Evolutionary conservation across 2,797 vertebrate species (phyloP).

Genomic region (Perodicticus potto): DNA sequence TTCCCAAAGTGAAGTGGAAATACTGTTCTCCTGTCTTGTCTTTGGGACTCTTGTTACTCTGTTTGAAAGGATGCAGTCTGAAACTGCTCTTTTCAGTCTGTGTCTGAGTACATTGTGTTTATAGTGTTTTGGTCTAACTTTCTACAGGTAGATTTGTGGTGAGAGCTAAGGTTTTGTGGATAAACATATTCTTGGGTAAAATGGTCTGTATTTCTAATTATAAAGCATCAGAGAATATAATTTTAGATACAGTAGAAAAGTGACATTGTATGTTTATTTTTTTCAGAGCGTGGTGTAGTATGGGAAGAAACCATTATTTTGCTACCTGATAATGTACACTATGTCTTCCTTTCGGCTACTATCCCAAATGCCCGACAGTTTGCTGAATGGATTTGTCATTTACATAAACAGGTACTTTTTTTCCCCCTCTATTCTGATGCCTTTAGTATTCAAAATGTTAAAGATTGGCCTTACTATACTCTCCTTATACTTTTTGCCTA

Average conservation of each 20-base stretch:
- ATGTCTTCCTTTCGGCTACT: slow-evolving; percentile 98
- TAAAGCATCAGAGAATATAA: not conserved
- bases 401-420: slow-evolving; percentile 95
- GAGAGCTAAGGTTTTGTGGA: not conserved
- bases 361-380: slow-evolving; percentile 99
- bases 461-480: not conserved
- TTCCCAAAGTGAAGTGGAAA: not conserved
- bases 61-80: not conserved
- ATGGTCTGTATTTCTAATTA: not conserved
- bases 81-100: not conserved
- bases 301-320: slow-evolving; percentile 99
- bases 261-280: not conserved
- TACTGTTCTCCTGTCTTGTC: not conserved
- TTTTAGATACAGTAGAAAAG: not conserved
- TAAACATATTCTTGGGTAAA: not conserved
- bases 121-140: not conserved
- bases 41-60: not conserved
- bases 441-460: not conserved
- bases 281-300: slow-evolving; percentile 97
- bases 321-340: slow-evolving; percentile 98
- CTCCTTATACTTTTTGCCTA: not conserved
- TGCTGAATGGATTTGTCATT: slow-evolving; percentile 99
- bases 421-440: not conserved
- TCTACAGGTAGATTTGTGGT: not conserved
- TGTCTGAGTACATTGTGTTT: not conserved